These are phyloP conservation scores for Trissolcus brochymenae DNA, from an alignment of 2,888 invertebrate genomes.

Conservation along the genomic window DNA sequence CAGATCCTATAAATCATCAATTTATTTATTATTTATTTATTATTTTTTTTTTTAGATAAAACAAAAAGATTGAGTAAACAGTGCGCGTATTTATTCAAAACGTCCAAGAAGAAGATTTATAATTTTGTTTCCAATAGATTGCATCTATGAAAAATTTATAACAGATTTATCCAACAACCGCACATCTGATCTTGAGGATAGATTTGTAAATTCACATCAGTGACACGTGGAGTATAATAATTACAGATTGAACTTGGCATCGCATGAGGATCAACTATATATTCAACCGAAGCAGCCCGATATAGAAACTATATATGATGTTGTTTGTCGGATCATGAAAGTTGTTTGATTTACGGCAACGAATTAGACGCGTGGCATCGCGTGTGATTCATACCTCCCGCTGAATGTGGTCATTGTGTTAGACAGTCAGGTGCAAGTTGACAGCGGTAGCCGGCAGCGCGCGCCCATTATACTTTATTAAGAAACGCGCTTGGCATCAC, in stretches of 20 bases:
- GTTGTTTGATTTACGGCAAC: slow-evolving; percentile 64
- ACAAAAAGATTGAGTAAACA: no score
- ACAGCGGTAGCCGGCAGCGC: slow-evolving; percentile 60
- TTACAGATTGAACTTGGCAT: slow-evolving; percentile 28
- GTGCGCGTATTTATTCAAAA: no score
- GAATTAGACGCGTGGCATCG: slow-evolving; percentile 65
- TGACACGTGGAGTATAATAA: not conserved
- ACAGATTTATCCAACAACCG: no score
- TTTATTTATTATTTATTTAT: no score
- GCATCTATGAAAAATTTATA: no score
- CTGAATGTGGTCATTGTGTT: slow-evolving; percentile 61
- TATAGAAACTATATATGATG: slow-evolving; percentile 24
- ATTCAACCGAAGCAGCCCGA: no score
- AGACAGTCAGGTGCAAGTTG: slow-evolving; percentile 66
- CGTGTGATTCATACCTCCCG: slow-evolving; percentile 62
- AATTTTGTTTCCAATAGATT: no score
- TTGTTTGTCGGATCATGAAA: slow-evolving; percentile 54
- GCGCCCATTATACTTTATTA: slow-evolving; percentile 71
- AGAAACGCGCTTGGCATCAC: slow-evolving; percentile 64
- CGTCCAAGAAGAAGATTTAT: no score
- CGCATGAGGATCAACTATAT: slow-evolving; percentile 7
- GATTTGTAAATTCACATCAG: no score
- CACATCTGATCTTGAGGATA: slow-evolving; percentile 11
- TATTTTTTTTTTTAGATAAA: no score
- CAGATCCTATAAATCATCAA: no score